Conservation (phyloP, 2,888 invertebrate species). For the Melipona bicolor region DNA sequence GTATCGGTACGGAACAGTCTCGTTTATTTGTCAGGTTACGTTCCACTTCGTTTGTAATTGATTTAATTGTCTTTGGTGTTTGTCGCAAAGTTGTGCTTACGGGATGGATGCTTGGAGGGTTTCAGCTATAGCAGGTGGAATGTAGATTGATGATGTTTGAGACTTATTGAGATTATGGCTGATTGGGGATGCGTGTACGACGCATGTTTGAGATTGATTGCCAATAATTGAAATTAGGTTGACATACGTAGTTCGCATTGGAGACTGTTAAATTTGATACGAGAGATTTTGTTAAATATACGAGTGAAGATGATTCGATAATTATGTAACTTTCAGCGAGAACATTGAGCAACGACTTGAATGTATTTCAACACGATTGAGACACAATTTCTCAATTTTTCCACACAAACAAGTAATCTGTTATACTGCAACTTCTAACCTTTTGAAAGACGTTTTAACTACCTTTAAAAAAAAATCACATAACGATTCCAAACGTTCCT, state of each 20-base stretch:
- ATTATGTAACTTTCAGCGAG: background rate
- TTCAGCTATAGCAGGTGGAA: background rate
- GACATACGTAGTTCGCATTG: background rate
- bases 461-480: too few species aligned
- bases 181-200: background rate
- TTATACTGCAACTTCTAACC: too few species aligned
- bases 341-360: too few species aligned
- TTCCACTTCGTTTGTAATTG: background rate
- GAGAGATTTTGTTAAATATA: background rate
- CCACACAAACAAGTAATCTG: too few species aligned
- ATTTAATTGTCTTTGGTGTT: background rate
- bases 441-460: too few species aligned
- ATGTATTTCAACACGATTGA: too few species aligned
- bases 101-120: background rate
- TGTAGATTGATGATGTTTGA: background rate
- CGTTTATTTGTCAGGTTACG: background rate
- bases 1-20: background rate
- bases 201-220: background rate
- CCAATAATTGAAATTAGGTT: background rate
- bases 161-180: background rate
- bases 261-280: background rate
- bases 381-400: too few species aligned
- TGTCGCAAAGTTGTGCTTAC: background rate
- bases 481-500: too few species aligned
- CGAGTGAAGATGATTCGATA: background rate